Evolutionary conservation across 2,797 vertebrate genomes (phyloP).

Genomic region (Pelobates cultripes): DNA sequence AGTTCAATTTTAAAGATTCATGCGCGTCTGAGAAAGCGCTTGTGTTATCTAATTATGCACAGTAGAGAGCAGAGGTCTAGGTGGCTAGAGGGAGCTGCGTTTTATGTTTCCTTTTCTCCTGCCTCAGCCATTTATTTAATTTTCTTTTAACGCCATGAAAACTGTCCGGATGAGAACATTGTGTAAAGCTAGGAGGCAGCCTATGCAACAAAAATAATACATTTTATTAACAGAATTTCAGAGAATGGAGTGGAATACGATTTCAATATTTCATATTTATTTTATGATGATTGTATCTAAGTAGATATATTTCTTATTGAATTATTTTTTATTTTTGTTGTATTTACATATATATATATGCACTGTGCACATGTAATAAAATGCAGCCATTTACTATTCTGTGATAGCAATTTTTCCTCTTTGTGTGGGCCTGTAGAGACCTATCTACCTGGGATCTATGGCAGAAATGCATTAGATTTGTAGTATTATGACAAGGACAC

Average conservation of each 20-base stretch:
- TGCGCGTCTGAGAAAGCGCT: slow-evolving; percentile 34
- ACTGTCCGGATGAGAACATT: background rate
- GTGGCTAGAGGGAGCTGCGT: slow-evolving; percentile 34
- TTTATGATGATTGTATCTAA: no score
- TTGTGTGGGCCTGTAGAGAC: no score
- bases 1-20: slow-evolving; percentile 46
- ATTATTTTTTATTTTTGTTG: no score
- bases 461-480: no score
- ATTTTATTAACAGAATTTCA: background rate
- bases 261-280: no score
- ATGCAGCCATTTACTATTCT: no score
- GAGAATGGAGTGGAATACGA: background rate
- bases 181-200: background rate
- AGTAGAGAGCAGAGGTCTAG: slow-evolving; percentile 48
- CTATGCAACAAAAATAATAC: background rate
- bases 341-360: no score
- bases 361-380: no score
- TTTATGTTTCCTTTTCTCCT: slow-evolving; percentile 49
- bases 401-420: no score
- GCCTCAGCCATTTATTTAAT: slow-evolving; percentile 40
- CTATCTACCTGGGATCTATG: no score
- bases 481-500: no score
- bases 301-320: no score
- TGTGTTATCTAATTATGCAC: slow-evolving; percentile 51
- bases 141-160: background rate